Base-by-base conservation (phyloP, 2,113 vertebrate species). In the Chlamydotis undulata region DNA sequence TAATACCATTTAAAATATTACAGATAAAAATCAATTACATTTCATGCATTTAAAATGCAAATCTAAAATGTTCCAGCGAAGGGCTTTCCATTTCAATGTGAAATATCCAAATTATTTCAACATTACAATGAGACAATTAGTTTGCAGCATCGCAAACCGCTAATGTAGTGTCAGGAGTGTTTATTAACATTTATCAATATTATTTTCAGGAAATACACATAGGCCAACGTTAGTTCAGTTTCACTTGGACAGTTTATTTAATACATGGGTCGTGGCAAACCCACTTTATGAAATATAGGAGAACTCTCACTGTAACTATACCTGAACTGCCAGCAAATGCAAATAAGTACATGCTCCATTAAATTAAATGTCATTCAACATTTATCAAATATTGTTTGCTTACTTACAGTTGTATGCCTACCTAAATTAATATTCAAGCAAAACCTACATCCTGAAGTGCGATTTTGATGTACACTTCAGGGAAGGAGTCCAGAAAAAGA, bases 311-410 rank as follows among this genome's bases (percentile, higher is more conserved):
- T 97, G 98, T 98, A 98, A 98, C 97, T 98, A 98, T 97, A 97
- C 97, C 98, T 98, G 98, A 98, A 99, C 98, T 98, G 98, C 98
- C 98, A 98, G 98, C 98, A 99, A 99, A 99, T 98, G 98, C 99
- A 99, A 98, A 98, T 97, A 99, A 98, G 98, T 97, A 98, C 99
- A 99, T 99, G 99, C 99, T 98, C 98, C 98, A 98, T 99, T 99
- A 99, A 99, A 99, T 99, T 99, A 98, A 97, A 98, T 98, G 98
- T 98, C 98, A 99, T 98, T 98, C 98, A 99, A 99, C 99, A 99
- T 98, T 98, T 98, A 99, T 98, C 98, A 98, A 98, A 98, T 98
- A 98, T 98, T 97, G 97, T 98, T 95, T 98, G 97, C 98, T 99
- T 99, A 98, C 98, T 98, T 98, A 98, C 98, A 98, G 98, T 98